Evolutionary conservation across 2,797 vertebrate genomes (phyloP), one percentile per base, ranked within the genome.

Genomic region (Bovichtus diacanthus): DNA sequence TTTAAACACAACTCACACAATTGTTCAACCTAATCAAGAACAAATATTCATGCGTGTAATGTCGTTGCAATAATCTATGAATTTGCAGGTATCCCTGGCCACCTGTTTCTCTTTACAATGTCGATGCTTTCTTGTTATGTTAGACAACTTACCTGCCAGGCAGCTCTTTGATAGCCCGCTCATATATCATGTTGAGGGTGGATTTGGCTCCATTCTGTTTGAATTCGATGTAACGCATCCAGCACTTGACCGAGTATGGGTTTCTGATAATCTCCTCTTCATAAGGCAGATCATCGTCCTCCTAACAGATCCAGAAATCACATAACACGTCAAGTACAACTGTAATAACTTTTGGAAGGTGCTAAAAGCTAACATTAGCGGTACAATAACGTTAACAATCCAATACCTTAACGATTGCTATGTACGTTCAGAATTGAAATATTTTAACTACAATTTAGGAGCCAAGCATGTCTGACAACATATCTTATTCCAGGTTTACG

Each of bases 181-280:
- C 97, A 21, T 97, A 98, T 3, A 98, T 95, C 91, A 98, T 94
- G 69, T 97, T 98, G 12, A 98, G 94, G 41, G 91, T 94, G 6
- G 95, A 83, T 74, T 94, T 96, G 0, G 93, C 78, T 15, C 91
- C 96, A 3, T 93, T 96, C 74, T 97, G 96, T 62, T 97, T 97
- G 88, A 96, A 96, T 43, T 98, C 97, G 3, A 97, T 95, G 87
- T 98, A 98, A 5, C 97, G 96, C 90, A 98, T 96, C 97, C 97
- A 98, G 77, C 97, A 97, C 64, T 98, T 98, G 70, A 98, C 97
- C 0, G 97, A 98, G 79, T 97, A 98, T 0, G 97, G 97, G 82
- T 98, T 98, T 59, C 97, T 94, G 90, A 98, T 96, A 41, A 98
- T 97, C 88, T 98, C 97, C 82, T 98, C 97, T 87, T 98, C 97